A percentile compares a stretch with the other conserved stretches of the same genome.
Conservation (phyloP, 2,888 invertebrate species). For the Lepetodrilus schrolli region DNA sequence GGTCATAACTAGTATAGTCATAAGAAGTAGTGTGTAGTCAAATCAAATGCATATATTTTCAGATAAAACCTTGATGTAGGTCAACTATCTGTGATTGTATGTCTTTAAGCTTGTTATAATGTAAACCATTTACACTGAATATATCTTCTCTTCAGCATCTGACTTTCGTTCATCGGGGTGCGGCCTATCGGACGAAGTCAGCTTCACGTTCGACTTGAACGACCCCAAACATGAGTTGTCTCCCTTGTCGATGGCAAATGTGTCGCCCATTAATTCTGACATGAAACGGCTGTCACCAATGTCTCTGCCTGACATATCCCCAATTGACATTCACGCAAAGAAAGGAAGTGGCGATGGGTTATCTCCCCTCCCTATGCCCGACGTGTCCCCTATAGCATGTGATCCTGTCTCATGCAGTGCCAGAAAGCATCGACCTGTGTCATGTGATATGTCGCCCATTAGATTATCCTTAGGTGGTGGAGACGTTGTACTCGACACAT, state of each 20-base stretch:
- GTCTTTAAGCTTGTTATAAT: no score
- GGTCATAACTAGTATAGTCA: no score
- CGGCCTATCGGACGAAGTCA: not conserved
- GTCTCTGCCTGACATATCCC: not conserved
- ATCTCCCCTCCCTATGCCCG: slow-evolving; percentile 27
- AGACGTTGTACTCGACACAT: slow-evolving; percentile 39
- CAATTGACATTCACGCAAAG: no score
- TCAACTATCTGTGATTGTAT: no score
- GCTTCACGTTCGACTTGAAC: not conserved
- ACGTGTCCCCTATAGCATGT: slow-evolving; percentile 16
- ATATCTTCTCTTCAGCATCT: not conserved
- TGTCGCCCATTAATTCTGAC: slow-evolving; percentile 28
- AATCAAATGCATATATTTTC: no score
- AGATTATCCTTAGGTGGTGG: no score
- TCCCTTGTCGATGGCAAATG: slow-evolving; percentile 22
- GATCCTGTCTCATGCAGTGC: no score
- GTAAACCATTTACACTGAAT: no score
- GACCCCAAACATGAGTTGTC: not conserved
- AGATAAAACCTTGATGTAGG: no score
- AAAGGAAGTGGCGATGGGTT: not conserved
- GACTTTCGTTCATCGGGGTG: not conserved
- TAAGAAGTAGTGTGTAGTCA: no score
- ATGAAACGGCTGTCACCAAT: not conserved
- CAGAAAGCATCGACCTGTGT: no score
- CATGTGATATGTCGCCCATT: no score